Conservation (phyloP, 64 coral and sea anemone species). For the Exaiptasia diaphana region DNA sequence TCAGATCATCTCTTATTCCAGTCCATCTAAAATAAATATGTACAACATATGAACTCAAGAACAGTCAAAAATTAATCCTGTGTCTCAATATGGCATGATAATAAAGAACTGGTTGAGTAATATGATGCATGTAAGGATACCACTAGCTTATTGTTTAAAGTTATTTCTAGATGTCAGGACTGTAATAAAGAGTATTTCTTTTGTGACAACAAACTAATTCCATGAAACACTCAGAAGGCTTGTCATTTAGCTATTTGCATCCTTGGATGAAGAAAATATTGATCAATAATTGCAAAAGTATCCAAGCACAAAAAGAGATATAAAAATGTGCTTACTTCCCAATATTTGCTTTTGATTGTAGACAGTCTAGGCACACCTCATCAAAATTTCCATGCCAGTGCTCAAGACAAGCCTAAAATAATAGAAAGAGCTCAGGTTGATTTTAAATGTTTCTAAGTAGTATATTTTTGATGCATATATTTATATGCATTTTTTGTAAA, state of each 20-base stretch:
- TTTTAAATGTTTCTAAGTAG: no score
- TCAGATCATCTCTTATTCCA: not conserved
- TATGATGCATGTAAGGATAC: not conserved
- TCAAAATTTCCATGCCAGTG: slow-evolving; percentile 20
- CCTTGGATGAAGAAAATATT: no score
- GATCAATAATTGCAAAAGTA: no score
- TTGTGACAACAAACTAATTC: not conserved
- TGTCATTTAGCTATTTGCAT: no score
- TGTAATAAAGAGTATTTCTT: not conserved
- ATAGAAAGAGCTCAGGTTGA: not conserved
- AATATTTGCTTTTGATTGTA: slow-evolving; percentile 36
- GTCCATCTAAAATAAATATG: not conserved
- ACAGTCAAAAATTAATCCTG: not conserved
- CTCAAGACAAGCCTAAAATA: slow-evolving; percentile 20
- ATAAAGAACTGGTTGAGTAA: no score
- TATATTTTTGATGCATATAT: no score
- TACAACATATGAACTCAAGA: not conserved
- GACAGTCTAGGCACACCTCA: slow-evolving; percentile 5
- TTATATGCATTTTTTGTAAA: no score
- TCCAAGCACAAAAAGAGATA: no score
- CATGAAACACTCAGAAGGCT: no score
- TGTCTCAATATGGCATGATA: no score
- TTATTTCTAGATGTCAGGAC: not conserved
- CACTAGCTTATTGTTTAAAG: not conserved
- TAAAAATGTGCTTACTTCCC: not conserved